These are phyloP conservation scores for Salminus brasiliensis DNA, from an alignment of 2,113 vertebrate genomes.

Conservation along the genomic window DNA sequence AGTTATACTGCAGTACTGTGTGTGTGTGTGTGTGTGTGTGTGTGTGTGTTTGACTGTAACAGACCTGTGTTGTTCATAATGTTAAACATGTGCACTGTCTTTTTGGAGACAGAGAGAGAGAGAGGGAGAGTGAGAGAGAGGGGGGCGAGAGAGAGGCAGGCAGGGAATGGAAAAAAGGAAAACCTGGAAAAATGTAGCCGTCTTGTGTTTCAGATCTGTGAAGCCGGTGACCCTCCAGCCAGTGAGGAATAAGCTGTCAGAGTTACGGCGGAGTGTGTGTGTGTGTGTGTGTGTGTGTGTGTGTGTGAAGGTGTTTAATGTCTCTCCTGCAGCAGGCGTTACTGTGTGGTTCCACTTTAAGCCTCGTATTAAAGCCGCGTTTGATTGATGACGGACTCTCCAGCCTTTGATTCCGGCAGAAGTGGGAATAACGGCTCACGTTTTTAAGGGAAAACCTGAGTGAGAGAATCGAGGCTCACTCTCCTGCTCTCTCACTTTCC, in stretches of 20 bases:
- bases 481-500: slow-evolving; percentile 22
- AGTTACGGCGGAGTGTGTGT: slow-evolving; percentile 10
- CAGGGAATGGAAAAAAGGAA: not conserved
- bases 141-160: no score
- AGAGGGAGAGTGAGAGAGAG: not conserved
- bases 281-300: slow-evolving; percentile 42
- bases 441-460: slow-evolving; percentile 29
- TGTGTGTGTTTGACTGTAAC: not conserved
- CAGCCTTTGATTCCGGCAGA: slow-evolving; percentile 28
- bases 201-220: slow-evolving; percentile 25
- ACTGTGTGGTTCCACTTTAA: slow-evolving; percentile 47
- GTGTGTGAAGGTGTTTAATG: slow-evolving; percentile 48
- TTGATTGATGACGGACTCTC: slow-evolving; percentile 43
- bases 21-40: slow-evolving; percentile 26
- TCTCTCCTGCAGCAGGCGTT: slow-evolving; percentile 32
- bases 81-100: slow-evolving; percentile 24
- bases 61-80: not conserved
- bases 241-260: slow-evolving; percentile 45
- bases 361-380: slow-evolving; percentile 17
- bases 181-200: slow-evolving; percentile 12
- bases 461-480: slow-evolving; percentile 6
- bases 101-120: not conserved
- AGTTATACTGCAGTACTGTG: no score
- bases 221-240: not conserved
- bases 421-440: slow-evolving; percentile 1